Evolutionary conservation across 2,797 vertebrate genomes (phyloP), one percentile per base, ranked within the genome.

Genomic region (Menidia menidia): DNA sequence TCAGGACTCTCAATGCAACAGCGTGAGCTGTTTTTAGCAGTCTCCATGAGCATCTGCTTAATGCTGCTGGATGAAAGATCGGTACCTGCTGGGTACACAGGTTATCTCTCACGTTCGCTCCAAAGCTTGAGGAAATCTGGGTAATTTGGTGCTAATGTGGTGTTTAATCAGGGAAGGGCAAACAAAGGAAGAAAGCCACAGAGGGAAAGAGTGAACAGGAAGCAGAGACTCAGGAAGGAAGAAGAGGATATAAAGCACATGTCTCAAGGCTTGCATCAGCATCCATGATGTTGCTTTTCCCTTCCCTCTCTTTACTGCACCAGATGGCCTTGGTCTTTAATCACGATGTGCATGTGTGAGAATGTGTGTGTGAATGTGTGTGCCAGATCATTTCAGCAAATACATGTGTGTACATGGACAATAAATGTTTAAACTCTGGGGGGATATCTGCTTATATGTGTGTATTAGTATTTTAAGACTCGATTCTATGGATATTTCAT

Each of bases 321-420:
- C 91, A 91, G 88, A 91, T 92, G 91, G 91, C 76, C 83, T 82
- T 75, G 68, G 81, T 91, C 84, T 90, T 89, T 91, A 91, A 91
- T 92, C 88, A 91, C 15, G 15, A 45, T 64, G 54, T 80, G 71
- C 68, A 71, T 71, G 64, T 68, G 32, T 64, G 64, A 62, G 65
- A 57, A 58, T 65, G 73, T 56, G 64, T 16, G 65, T 55, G 68
- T 52, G 54, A 41, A n/a, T 54, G 59, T 51, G 56, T 69, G 59
- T 66, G 47, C 42, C 58, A 72, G 60, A 61, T 60, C 44, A 15
- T 74, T 57, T 70, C 44, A 25, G 59, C 57, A 14, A 55, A 19
- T 58, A 12, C 35, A 4, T 64, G 41, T 75, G 31, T 54, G 50
- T 64, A 42, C 7, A n/a, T 10, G 15, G 10, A 56, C 31, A 58